Evolutionary conservation across 2,888 invertebrate species (phyloP), one percentile per base, ranked within the genome.

Genomic region (Galerucella calmariensis): DNA sequence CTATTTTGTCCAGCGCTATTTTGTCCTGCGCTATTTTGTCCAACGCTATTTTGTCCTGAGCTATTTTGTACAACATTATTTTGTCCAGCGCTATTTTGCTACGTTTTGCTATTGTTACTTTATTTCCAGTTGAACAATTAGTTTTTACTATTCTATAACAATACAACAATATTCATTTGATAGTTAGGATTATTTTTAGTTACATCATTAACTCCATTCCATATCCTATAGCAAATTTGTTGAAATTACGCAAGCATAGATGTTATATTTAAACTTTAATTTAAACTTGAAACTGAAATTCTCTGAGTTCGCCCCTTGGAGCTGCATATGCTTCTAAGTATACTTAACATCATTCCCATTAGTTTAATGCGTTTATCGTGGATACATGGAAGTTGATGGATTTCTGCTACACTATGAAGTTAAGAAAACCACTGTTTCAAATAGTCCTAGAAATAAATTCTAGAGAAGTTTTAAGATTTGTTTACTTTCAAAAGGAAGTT

Each of bases 211-310:
- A 56, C 16, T 16, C 8, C 2, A 56, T 56, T 56, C 2, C 56
- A 20, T 56, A 20, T 5, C 16, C 20, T 16, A 16, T 16, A 10
- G 20, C 9, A 53, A n/a, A 53, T 8, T 41, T 67, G 61, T 69
- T 69, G 59, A 46, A 69, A 69, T 69, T 59, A 69, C 14, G 14
- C 46, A 41, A 69, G 69, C 48, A 59, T 59, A 20, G 8, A 59
- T 69, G 59, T 51, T 69, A 58, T 68, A 46, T 41, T 69, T 44
- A 59, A 69, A 69, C 69, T 69, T 69, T 14, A 11, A 20, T 20
- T 20, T 20, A 20, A 20, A 20, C 20, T 20, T 20, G 20, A 20
- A 20, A 20, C 20, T 20, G 44, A 59, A 46, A 59, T 69, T 59
- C 46, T 46, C 20, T 61, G 41, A 44, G 59, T 59, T 69, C 59